Evolutionary conservation across 2,888 invertebrate genomes (phyloP).

Genomic region (Pachydiplax longipennis): DNA sequence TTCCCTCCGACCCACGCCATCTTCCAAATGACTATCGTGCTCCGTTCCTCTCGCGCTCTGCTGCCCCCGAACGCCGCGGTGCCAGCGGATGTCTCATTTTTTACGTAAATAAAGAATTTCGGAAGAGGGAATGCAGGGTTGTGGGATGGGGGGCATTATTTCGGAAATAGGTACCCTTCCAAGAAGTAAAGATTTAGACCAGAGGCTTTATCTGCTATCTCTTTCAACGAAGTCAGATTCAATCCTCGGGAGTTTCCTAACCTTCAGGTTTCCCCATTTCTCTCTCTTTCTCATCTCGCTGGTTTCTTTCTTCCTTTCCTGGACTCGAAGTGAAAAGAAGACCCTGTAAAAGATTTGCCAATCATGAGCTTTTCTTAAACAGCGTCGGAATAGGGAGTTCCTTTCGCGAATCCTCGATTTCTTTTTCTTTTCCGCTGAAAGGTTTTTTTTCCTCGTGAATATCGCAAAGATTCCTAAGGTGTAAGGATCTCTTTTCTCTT

Average conservation of each 20-base stretch:
- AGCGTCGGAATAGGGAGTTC: neutral
- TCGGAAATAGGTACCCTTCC: slow-evolving; percentile 32
- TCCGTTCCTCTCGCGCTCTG: neutral
- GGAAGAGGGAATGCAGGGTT: neutral
- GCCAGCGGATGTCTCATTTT: slow-evolving; percentile 33
- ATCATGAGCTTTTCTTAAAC: neutral
- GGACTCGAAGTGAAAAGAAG: neutral
- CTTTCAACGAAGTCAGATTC: neutral
- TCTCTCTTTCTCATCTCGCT: neutral
- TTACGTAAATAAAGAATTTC: slow-evolving; percentile 34
- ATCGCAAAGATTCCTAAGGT: neutral
- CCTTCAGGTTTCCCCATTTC: neutral
- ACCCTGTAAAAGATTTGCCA: neutral
- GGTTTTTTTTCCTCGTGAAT: neutral
- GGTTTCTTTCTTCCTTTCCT: neutral
- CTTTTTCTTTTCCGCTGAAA: neutral
- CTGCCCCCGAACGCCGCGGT: neutral
- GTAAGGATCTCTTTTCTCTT: neutral
- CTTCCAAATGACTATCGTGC: slow-evolving; percentile 25
- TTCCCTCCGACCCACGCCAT: neutral
- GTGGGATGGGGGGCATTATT: neutral
- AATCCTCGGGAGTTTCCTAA: neutral
- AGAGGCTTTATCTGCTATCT: neutral
- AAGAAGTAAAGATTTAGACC: slow-evolving; percentile 33
- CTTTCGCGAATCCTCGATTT: neutral